A percentile compares a stretch with the other conserved stretches of the same genome.
Evolutionary conservation across 2,888 invertebrate species (phyloP).

Genomic region (Dendrolimus houi): DNA sequence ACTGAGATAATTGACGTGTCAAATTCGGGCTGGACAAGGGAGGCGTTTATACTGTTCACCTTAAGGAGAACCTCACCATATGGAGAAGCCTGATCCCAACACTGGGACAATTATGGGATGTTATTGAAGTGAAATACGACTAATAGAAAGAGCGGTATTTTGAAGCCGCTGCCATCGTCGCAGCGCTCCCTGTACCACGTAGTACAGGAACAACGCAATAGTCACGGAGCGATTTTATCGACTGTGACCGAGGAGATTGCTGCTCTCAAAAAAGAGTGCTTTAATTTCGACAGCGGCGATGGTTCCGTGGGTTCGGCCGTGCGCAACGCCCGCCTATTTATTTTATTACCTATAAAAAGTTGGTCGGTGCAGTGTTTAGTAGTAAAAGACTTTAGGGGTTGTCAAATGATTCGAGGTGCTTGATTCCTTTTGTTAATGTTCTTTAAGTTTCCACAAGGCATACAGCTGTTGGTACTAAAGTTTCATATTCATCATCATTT

Average conservation of each 20-base stretch:
- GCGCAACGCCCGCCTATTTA: conserved; percentile 62
- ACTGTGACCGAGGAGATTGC: conserved; percentile 62
- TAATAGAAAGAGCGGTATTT: too few relatives aligned
- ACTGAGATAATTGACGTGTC: too few relatives aligned
- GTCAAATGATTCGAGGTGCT: neutral
- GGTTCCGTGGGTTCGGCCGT: conserved; percentile 46
- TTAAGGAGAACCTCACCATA: too few relatives aligned
- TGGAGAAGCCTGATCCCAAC: too few relatives aligned
- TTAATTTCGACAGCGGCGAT: conserved; percentile 59
- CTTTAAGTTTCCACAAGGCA: neutral
- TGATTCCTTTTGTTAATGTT: neutral
- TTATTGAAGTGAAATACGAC: too few relatives aligned
- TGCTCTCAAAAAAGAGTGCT: conserved; percentile 67
- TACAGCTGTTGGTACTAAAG: too few relatives aligned
- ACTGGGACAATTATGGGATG: too few relatives aligned
- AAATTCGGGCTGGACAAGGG: too few relatives aligned
- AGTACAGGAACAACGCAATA: conserved; percentile 47
- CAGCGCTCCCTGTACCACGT: conserved; percentile 16
- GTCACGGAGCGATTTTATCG: conserved; percentile 71
- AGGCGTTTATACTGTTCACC: too few relatives aligned
- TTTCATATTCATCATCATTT: too few relatives aligned
- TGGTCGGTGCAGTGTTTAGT: conserved; percentile 5
- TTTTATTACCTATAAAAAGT: conserved; percentile 69
- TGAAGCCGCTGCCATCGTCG: conserved; percentile 19
- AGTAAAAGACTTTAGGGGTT: neutral